Base-by-base conservation (phyloP, 2,797 vertebrate species). In the Tapirus indicus region DNA sequence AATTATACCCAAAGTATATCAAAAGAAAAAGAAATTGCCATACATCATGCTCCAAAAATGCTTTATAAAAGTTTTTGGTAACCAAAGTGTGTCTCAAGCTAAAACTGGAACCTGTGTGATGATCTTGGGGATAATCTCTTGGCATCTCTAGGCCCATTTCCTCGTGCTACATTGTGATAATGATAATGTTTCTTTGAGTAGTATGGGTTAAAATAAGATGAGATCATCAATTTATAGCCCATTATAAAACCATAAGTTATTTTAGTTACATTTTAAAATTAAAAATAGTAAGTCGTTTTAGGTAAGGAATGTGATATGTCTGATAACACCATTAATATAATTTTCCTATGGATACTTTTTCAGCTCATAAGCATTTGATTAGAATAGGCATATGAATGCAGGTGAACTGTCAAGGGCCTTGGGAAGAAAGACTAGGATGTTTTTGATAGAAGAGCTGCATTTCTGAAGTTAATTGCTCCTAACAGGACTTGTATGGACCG, bases 381-480 rank as follows among this genome's bases (percentile, higher is more conserved):
- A 96, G n/a, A 90, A 91, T 2, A 93, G 58, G 41, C 27, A 75
- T 13, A 1, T 66, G 71, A 91, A 75, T 69, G 52, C n/a, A 95
- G 62, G 54, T 68, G 29, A 88, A 66, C 4, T 79, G 25, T 68
- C 87, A 79, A 58, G 5, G 10, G 17, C 12, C 60, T 54, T 86
- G 35, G 79, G 64, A 94, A 56, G 71, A 69, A 87, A 74, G 56
- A 77, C 4, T n/a, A 41, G 72, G 23, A 83, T 83, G n/a, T 32
- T 72, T 82, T 74, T 83, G 64, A 92, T 14, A 75, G 79, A 69
- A 80, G n/a, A 79, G 44, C 68, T 72, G 11, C 4, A 71, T 80
- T 94, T 93, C 41, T 93, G 71, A 83, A 92, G 27, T 72, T 91
- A 93, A 87, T 69, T 87, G 69, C 44, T 78, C 17, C 10, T 62